Conservation (phyloP, 37 sponge, comb jelly and placozoan genomes). For the Oscarella lobularis region DNA sequence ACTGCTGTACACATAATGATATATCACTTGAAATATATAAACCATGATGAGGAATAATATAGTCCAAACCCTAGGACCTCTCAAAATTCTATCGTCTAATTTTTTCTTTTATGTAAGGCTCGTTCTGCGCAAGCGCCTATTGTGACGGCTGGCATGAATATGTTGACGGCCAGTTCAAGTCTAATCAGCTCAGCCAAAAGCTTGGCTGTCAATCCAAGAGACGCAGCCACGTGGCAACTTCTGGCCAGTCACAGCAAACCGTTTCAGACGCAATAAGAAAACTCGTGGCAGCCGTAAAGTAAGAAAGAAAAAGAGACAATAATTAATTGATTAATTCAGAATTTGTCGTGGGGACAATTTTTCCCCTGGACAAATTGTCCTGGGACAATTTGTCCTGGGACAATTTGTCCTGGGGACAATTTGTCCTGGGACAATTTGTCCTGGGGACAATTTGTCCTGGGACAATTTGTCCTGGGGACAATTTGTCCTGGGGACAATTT, state of each 20-base stretch:
- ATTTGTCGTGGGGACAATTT: conserved; percentile 29
- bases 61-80: too few species aligned
- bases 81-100: too few species aligned
- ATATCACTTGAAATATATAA: not conserved
- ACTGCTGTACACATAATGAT: not conserved
- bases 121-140: conserved; percentile 21
- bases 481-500: too few species aligned
- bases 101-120: conserved; percentile 20
- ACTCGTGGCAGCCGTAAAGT: conserved; percentile 57
- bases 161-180: conserved; percentile 55
- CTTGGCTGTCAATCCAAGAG: conserved; percentile 76
- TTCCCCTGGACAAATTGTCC: conserved; percentile 82
- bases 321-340: too few species aligned
- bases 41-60: not conserved
- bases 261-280: conserved; percentile 67
- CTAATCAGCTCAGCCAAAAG: conserved; percentile 70
- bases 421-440: too few species aligned
- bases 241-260: conserved; percentile 73
- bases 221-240: conserved; percentile 84
- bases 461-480: too few species aligned
- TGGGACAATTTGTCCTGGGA: conserved; percentile 58
- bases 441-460: too few species aligned
- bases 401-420: too few species aligned
- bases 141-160: conserved; percentile 45
- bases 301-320: too few species aligned